phyloP scores from a whole-genome alignment of 1,140 invertebrate species.

The Coenobita brevimanus region DNA sequence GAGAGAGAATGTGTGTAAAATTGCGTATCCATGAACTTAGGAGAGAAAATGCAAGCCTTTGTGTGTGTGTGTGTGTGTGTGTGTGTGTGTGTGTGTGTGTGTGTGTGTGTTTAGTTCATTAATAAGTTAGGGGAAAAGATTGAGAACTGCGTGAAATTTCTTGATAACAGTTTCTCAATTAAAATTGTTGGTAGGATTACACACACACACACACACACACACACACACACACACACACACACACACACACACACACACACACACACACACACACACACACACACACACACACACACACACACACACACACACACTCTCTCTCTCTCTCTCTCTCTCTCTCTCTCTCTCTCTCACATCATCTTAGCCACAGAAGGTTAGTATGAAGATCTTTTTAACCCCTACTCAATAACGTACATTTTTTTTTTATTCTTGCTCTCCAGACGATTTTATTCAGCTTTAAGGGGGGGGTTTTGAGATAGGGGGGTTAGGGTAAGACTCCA shows the following conservation, averaged over 20 bases:
- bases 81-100: constrained; percentile 19
- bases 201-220: too few relatives aligned
- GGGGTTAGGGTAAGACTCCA: too few relatives aligned
- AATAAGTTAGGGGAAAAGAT: not conserved
- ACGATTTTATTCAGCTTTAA: not conserved
- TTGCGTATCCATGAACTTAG: too few relatives aligned
- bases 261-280: constrained; percentile 17
- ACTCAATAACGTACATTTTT: not conserved
- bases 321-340: not conserved
- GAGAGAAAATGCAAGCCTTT: not conserved
- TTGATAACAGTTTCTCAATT: not conserved
- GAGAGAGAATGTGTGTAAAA: not conserved
- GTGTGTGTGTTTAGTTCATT: not conserved
- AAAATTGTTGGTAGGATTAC: not conserved
- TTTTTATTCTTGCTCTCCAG: not conserved
- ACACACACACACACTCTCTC: not conserved
- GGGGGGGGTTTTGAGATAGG: not conserved
- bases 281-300: not conserved
- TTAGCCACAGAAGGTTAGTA: not conserved
- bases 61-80: constrained; percentile 14
- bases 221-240: constrained; percentile 19
- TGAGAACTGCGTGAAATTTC: not conserved
- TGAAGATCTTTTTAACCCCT: not conserved
- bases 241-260: constrained; percentile 24
- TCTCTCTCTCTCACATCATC: not conserved